These are phyloP conservation scores for Smithornis capensis DNA, from an alignment of 2,113 vertebrate species.

Conservation along the genomic window DNA sequence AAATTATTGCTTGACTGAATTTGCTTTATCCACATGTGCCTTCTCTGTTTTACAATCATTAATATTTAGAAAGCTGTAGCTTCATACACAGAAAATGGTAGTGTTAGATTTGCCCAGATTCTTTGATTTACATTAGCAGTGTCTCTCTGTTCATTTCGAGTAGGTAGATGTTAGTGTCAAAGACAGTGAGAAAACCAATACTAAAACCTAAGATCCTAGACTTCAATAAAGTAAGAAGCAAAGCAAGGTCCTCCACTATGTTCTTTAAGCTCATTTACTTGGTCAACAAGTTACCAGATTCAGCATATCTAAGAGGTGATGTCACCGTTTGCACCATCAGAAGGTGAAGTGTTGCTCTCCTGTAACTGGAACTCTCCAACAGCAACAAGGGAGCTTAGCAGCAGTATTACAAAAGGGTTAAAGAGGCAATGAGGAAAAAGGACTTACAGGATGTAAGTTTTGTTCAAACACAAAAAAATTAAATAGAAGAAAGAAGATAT, in stretches of 20 bases:
- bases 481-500: not conserved
- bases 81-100: not conserved
- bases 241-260: accelerated
- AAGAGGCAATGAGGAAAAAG: not conserved
- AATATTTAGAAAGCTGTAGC: not conserved
- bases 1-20: not conserved
- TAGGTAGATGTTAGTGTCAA: not conserved
- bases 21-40: not conserved
- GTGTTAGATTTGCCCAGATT: not conserved
- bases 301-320: not conserved
- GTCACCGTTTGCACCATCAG: not conserved
- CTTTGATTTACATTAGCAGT: not conserved
- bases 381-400: not conserved
- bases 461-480: not conserved
- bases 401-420: not conserved
- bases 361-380: not conserved
- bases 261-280: not conserved
- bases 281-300: not conserved
- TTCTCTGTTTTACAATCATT: not conserved
- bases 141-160: not conserved
- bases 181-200: not conserved
- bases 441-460: not conserved
- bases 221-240: not conserved
- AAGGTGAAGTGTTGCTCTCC: not conserved
- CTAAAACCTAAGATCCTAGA: not conserved